Conservation (phyloP, 1,140 invertebrate genomes). For the Coenobita brevimanus region DNA sequence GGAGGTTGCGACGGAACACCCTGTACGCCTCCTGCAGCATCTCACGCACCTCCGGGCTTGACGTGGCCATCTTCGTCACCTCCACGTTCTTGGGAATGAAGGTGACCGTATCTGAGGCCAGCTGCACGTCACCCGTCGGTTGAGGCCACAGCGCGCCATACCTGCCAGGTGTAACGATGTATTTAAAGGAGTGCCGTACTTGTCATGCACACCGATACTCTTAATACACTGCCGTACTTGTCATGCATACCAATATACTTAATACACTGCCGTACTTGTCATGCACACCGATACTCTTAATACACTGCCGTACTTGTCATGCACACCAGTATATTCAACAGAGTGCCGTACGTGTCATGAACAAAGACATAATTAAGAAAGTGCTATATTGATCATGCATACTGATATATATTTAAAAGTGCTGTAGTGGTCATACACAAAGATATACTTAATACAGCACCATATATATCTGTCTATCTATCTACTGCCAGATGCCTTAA, state of each 20-base stretch:
- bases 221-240: neutral
- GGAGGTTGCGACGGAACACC: conserved; percentile 23
- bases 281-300: neutral
- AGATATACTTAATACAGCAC: too few relatives aligned
- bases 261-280: neutral
- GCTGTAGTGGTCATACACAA: too few relatives aligned
- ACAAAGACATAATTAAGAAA: too few relatives aligned
- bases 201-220: neutral
- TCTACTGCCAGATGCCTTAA: too few relatives aligned
- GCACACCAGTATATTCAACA: neutral
- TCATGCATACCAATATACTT: neutral
- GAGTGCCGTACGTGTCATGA: too few relatives aligned
- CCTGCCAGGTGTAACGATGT: neutral
- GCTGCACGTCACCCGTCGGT: conserved; percentile 9
- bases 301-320: neutral
- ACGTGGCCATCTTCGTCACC: conserved; percentile 39
- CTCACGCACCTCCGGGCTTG: neutral
- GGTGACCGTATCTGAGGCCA: conserved; percentile 11
- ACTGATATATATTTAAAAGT: too few relatives aligned
- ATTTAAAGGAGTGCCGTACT: neutral
- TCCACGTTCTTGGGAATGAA: conserved; percentile 25
- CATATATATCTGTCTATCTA: too few relatives aligned
- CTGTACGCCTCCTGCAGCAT: conserved; percentile 34
- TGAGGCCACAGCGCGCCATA: conserved; percentile 21
- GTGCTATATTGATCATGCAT: too few relatives aligned